Evolutionary conservation across 2,113 vertebrate species (phyloP), one percentile per base, ranked within the genome.

Genomic region (Hydrochoerus hydrochaeris): DNA sequence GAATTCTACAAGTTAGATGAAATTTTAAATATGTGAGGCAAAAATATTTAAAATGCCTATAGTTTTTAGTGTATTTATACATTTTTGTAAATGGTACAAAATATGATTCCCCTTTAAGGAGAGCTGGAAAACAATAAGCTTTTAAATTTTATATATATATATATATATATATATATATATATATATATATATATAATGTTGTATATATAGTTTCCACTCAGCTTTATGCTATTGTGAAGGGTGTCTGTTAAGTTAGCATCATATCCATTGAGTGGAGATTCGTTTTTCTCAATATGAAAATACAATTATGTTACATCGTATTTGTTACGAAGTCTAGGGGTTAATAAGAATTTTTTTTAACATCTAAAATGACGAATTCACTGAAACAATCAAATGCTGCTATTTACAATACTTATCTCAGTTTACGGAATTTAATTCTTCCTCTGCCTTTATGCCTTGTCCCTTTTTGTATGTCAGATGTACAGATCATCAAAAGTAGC

Each of bases 291-390:
- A 35, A 1, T 60, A 12, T 62, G 19, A 71, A 85, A 88, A 92
- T 54, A 94, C 7, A 89, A n/a, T 38, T 1, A 0, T 60, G 19
- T 85, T 65, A 57, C 26, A 78, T 75, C 75, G 38, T 89, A 88
- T 94, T 87, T 60, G 7, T 92, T 78, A 30, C 14, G 13, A 78
- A 54, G 84, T 77, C 49, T 57, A 67, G 13, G 92, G 30, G 28
- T 63, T 81, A 80, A 71, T 84, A 67, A 81, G 22, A 52, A 65
- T 90, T 85, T 75, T 81, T 88, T 35, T 2, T 87, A 96, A 28
- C 2, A 80, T 9, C 81, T 71, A 24, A 93, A 69, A 30, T 75
- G 57, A 67, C 44, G 17, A 89, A 32, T 73, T n/a, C 46, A 52
- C 14, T 41, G 52, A 65, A 87, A 44, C 83, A 80, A 35, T 73